Evolutionary conservation across 1,140 invertebrate species (phyloP).

Genomic region (Drosophila nigrodunni): DNA sequence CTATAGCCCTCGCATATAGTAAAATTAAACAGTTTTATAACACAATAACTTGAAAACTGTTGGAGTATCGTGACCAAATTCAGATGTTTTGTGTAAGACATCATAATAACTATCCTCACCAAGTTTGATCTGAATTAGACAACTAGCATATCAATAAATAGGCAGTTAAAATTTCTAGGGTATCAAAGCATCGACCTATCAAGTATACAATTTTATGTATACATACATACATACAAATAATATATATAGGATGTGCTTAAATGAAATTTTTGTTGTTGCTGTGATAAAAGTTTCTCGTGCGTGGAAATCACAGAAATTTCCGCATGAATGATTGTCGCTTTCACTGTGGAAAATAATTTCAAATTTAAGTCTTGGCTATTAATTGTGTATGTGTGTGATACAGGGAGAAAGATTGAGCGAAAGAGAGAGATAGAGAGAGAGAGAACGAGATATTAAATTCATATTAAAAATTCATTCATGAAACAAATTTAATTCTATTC

Average conservation of each 20-base stretch:
- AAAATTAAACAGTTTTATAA: no score
- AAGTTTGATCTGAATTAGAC: no score
- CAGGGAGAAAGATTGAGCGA: background rate
- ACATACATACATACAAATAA: background rate
- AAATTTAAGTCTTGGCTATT: conserved; percentile 45
- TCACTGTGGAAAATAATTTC: conserved; percentile 32
- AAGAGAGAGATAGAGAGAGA: background rate
- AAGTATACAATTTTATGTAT: background rate
- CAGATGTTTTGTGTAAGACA: no score
- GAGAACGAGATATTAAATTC: background rate
- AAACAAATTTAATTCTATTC: no score
- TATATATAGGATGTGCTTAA: background rate
- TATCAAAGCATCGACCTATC: background rate
- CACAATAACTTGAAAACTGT: no score
- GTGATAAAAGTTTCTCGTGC: conserved; percentile 56
- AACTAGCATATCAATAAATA: no score
- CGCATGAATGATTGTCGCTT: conserved; percentile 50
- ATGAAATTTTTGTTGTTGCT: conserved; percentile 25
- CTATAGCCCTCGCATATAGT: no score
- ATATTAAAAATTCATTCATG: no score
- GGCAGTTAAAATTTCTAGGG: background rate
- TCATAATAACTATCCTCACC: no score
- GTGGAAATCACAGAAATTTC: conserved; percentile 53
- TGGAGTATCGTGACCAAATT: no score
- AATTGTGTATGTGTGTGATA: conserved; percentile 2